Conservation (phyloP, 2,113 vertebrate species). For the Tympanuchus pallidicinctus region DNA sequence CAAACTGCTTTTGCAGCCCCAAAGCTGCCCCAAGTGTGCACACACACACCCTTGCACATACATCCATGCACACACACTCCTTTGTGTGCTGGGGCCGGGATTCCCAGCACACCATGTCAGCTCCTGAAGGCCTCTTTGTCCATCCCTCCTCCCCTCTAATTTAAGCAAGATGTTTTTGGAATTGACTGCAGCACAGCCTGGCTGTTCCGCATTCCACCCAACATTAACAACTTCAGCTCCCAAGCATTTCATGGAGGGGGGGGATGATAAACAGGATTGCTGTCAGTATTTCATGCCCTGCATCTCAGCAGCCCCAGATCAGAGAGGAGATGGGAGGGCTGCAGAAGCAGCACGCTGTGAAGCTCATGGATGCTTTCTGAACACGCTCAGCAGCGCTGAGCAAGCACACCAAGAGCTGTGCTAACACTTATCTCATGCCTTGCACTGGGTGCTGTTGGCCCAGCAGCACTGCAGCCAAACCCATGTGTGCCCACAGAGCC, state of each 20-base stretch:
- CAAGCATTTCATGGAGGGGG: conserved; percentile 48
- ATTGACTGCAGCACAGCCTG: conserved; percentile 5
- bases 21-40: neutral
- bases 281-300: neutral
- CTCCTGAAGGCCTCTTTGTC: conserved; percentile 77
- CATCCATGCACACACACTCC: neutral
- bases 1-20: neutral
- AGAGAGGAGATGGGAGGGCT: neutral
- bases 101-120: conserved; percentile 51
- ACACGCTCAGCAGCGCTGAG: neutral
- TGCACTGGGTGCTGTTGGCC: neutral
- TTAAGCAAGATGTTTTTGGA: conserved; percentile 79
- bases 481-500: neutral
- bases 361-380: neutral
- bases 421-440: neutral
- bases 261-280: conserved; percentile 25
- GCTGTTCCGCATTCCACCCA: conserved; percentile 74
- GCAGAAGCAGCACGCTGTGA: neutral
- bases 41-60: neutral
- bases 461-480: neutral
- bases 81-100: conserved; percentile 47
- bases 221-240: conserved; percentile 59
- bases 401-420: neutral
- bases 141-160: conserved; percentile 71
- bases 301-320: neutral